Evolutionary conservation across 2,113 vertebrate genomes (phyloP).

Genomic region (Ictalurus furcatus): DNA sequence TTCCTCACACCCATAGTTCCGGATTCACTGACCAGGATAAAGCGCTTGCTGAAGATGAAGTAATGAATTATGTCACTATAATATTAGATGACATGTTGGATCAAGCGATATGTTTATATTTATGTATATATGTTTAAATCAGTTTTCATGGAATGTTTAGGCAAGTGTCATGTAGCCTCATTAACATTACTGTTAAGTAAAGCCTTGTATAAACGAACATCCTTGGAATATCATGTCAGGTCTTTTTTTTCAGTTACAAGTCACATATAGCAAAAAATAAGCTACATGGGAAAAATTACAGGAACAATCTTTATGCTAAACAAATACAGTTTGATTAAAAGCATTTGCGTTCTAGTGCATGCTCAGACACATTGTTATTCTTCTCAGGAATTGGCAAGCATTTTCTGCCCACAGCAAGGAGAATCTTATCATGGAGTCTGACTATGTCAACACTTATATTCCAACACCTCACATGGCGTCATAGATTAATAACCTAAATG

Average conservation of each 20-base stretch:
- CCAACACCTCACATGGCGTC: conserved; percentile 54
- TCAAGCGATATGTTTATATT: not conserved
- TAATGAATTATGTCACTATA: not conserved
- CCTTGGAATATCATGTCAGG: not conserved
- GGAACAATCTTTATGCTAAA: conserved; percentile 30
- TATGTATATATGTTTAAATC: not conserved
- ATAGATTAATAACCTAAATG: conserved; percentile 72
- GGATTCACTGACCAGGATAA: not conserved
- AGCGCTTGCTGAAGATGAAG: not conserved
- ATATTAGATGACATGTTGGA: not conserved
- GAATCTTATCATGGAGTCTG: conserved; percentile 72
- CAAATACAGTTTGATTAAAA: conserved; percentile 47
- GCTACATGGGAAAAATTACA: not conserved
- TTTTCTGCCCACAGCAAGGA: conserved; percentile 69
- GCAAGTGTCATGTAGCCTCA: not conserved
- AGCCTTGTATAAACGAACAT: not conserved
- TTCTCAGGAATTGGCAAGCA: conserved; percentile 61
- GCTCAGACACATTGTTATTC: conserved; percentile 68
- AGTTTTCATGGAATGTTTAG: not conserved
- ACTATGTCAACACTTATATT: conserved; percentile 75
- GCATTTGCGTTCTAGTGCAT: conserved; percentile 29
- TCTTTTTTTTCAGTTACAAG: not conserved
- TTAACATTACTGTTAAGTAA: not conserved
- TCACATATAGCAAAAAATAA: conserved; percentile 9
- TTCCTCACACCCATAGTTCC: not conserved